These are phyloP conservation scores for Ceyx margarethae DNA, from an alignment of 2,113 vertebrate genomes.

Conservation along the genomic window DNA sequence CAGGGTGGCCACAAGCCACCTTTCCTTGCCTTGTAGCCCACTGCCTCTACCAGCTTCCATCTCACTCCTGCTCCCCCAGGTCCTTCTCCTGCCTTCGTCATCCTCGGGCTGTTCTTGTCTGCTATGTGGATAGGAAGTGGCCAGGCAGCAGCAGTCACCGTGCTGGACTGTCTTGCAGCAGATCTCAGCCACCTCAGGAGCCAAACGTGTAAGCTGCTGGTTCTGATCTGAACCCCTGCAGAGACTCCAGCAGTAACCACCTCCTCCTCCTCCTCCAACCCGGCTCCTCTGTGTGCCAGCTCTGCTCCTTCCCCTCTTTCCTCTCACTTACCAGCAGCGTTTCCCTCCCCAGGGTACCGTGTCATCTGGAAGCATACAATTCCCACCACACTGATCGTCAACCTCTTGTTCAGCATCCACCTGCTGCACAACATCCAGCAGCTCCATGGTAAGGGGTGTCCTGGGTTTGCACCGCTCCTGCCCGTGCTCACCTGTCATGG, in stretches of 20 bases:
- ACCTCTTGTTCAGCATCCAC: not conserved
- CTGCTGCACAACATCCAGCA: not conserved
- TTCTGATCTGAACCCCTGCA: not conserved
- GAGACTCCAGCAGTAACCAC: not conserved
- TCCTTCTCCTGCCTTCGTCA: not conserved
- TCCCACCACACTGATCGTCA: not conserved
- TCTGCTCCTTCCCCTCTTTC: fast-evolving
- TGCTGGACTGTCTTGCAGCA: not conserved
- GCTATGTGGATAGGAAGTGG: fast-evolving
- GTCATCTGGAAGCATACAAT: not conserved
- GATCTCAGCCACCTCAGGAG: fast-evolving
- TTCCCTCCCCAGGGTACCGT: not conserved
- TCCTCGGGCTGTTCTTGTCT: not conserved
- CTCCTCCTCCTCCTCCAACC: not conserved
- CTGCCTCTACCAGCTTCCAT: not conserved
- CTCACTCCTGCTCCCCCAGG: not conserved
- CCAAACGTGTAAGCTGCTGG: not conserved
- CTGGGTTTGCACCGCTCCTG: fast-evolving
- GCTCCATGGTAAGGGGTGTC: not conserved
- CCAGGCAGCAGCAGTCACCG: fast-evolving
- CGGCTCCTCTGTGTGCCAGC: fast-evolving
- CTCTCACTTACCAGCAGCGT: not conserved
- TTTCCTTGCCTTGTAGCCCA: not conserved
- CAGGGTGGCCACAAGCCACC: not conserved
- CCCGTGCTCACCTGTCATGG: not conserved